Conservation (phyloP, 2,113 vertebrate species). For the Pachypanchax playfairii region DNA sequence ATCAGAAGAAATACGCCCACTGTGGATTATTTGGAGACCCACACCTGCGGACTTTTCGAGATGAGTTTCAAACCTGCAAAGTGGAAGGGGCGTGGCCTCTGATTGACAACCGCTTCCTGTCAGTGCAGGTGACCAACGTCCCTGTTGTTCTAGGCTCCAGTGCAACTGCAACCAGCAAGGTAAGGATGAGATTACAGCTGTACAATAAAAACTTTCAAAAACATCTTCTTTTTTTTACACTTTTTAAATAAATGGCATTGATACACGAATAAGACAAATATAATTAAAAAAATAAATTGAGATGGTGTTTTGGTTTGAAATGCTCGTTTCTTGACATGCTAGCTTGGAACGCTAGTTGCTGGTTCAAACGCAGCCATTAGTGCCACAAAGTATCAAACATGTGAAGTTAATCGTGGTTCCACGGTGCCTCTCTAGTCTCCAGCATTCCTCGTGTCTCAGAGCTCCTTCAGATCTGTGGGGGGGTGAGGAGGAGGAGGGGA, state of each 20-base stretch:
- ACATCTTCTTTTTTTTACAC: too few relatives aligned
- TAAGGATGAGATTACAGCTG: slow-evolving; percentile 34
- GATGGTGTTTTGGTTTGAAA: too few relatives aligned
- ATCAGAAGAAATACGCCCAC: slow-evolving; percentile 82
- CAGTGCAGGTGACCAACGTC: slow-evolving; percentile 87
- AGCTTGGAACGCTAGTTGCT: background rate
- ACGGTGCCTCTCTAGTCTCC: slow-evolving; percentile 67
- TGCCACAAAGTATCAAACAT: slow-evolving; percentile 61
- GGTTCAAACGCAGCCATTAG: slow-evolving; percentile 38
- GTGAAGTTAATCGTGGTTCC: slow-evolving; percentile 75
- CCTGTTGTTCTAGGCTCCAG: slow-evolving; percentile 83
- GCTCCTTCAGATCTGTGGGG: slow-evolving; percentile 66
- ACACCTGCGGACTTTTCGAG: slow-evolving; percentile 83
- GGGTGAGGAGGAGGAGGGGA: slow-evolving; percentile 57
- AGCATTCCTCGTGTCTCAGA: slow-evolving; percentile 73
- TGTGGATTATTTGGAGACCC: slow-evolving; percentile 87
- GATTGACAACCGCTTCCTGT: slow-evolving; percentile 84
- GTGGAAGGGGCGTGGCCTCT: slow-evolving; percentile 87
- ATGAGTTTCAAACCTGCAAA: slow-evolving; percentile 87
- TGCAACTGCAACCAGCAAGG: slow-evolving; percentile 86
- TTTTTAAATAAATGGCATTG: background rate
- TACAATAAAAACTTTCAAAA: background rate
- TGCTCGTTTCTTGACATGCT: too few relatives aligned
- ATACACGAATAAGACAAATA: background rate
- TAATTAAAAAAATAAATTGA: too few relatives aligned